Evolutionary conservation across 2,113 vertebrate genomes (phyloP), one percentile per base, ranked within the genome.

Genomic region (Toxostoma redivivum): DNA sequence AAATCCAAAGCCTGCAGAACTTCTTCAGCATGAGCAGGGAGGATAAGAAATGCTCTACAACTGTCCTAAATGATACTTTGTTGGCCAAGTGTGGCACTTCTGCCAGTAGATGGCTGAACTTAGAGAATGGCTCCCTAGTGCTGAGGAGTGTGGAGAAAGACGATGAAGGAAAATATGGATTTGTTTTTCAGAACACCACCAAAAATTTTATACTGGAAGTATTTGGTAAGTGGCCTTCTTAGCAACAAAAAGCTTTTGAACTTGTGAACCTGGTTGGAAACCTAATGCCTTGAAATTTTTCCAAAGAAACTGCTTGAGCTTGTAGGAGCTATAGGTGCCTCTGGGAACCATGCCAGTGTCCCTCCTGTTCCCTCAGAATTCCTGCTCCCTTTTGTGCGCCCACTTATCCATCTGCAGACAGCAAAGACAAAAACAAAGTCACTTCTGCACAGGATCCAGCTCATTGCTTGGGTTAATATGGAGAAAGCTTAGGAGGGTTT

Each of bases 141-240:
- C 64, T 97, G 85, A 95, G 21, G 44, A 89, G 35, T 0, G 94
- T 95, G 77, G 64, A 93, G 71, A 94, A 96, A 67, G 69, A 77
- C 0, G 97, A 97, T 0, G 94, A 96, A 94, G 96, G 96, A 79
- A 58, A 57, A 57, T 96, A 96, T 0, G 64, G 66, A 21, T 92
- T 97, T 74, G 50, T 61, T 88, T 86, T 90, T 86, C 76, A 87
- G 62, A 74, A 94, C 13, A 40, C 24, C 33, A 67, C 10, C 66
- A 79, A n/a, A 67, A 9, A 5, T 30, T 97, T 96, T 54, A 71
- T 15, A 7, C 72, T 96, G 62, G 5, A 92, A 80, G 86, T 97
- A 12, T 69, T 92, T 74, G 95, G 95, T 97, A 97, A 97, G 97
- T 96, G 51, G 10, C 28, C 33, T 60, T 78, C 38, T 86, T 93